Conservation (phyloP, 2,113 vertebrate genomes). For the Cricetomys ansorgei region DNA sequence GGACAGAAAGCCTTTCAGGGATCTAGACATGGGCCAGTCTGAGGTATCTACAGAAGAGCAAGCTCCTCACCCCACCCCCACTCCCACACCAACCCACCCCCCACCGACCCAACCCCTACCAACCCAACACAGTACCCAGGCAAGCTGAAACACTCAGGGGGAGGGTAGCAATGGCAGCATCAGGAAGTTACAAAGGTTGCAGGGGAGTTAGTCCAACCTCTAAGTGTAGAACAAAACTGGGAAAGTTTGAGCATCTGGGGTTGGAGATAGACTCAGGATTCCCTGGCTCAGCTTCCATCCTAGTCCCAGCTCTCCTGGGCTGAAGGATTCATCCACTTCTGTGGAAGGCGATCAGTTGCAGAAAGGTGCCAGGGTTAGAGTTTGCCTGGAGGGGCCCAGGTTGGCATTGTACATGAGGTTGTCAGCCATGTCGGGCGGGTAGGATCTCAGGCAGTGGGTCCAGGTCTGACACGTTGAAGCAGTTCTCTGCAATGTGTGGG, state of each 20-base stretch:
- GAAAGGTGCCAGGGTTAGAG: background rate
- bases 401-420: no score
- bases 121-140: background rate
- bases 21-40: background rate
- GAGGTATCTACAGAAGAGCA: background rate
- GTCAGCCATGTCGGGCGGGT: background rate
- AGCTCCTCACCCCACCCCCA: background rate
- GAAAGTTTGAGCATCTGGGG: background rate
- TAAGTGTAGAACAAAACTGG: background rate
- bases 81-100: no score
- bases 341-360: background rate
- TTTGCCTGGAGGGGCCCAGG: background rate
- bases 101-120: no score
- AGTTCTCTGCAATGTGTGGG: background rate
- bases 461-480: background rate
- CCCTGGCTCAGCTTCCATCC: rapidly evolving
- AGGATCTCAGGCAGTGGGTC: background rate
- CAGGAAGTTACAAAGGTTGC: background rate
- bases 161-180: background rate
- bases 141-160: background rate
- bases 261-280: no score
- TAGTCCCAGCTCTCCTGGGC: background rate
- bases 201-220: background rate
- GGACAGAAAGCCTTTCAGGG: background rate
- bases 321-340: background rate